These are phyloP conservation scores for Amphimedon queenslandica DNA, from an alignment of 37 sponge, comb jelly and placozoan species.

Conservation along the genomic window DNA sequence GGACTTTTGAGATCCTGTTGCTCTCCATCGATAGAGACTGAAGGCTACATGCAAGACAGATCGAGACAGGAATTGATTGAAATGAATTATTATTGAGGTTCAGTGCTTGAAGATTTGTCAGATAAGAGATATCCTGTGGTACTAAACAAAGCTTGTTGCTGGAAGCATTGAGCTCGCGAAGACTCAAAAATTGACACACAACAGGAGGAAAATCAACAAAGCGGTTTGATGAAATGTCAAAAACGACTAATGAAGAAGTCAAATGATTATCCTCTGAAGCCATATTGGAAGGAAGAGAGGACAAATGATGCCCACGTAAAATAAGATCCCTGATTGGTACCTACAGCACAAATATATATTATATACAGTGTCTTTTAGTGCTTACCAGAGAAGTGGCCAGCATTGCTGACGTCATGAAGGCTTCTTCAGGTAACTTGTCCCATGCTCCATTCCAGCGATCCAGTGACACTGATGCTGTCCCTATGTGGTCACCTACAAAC, in stretches of 20 bases:
- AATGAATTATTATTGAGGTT: constrained; percentile 35
- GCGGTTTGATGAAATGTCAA: constrained; percentile 45
- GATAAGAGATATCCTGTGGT: constrained; percentile 7
- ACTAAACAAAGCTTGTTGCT: constrained; percentile 24
- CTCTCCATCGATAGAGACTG: constrained; percentile 25
- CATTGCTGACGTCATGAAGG: constrained; percentile 34
- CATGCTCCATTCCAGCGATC: constrained; percentile 25
- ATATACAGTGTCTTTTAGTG: neutral
- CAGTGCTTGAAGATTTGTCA: constrained; percentile 11
- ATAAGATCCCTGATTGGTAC: constrained; percentile 26
- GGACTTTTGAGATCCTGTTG: constrained; percentile 25
- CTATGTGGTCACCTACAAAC: constrained; percentile 19
- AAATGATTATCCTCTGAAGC: neutral
- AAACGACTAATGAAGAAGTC: constrained; percentile 1
- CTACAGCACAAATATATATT: neutral
- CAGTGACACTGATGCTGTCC: constrained; percentile 38
- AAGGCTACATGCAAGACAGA: constrained; percentile 14
- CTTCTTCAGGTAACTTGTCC: constrained; percentile 23
- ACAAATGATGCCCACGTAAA: constrained; percentile 24
- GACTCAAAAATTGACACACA: constrained; percentile 22
- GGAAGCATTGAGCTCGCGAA: constrained; percentile 17
- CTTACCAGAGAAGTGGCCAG: constrained; percentile 8
- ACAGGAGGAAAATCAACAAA: constrained; percentile 20
- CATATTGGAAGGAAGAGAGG: constrained; percentile 22
- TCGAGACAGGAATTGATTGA: constrained; percentile 3